Evolutionary conservation across 1,140 invertebrate species (phyloP).

Genomic region (Cydia splendana): DNA sequence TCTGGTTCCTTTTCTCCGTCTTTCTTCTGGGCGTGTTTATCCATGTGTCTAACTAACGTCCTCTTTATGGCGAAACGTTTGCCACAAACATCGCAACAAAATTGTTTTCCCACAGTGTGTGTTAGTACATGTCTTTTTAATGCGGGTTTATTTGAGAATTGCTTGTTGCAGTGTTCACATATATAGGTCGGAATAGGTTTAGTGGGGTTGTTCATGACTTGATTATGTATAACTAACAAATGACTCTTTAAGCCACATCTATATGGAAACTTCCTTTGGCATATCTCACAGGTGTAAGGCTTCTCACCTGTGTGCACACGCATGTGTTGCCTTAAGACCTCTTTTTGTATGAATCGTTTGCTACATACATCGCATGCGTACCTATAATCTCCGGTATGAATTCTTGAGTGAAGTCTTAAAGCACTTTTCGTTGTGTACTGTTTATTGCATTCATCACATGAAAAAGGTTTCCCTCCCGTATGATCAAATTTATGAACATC

Average conservation of each 20-base stretch:
- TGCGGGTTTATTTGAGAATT: not conserved
- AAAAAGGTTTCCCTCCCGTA: not conserved
- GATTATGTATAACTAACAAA: constrained; percentile 4
- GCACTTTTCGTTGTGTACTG: constrained; percentile 5
- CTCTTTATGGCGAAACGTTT: not conserved
- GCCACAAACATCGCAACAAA: constrained; percentile 11
- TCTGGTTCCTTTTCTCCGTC: not conserved
- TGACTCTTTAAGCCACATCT: constrained; percentile 14
- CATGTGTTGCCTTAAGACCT: not conserved
- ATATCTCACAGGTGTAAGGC: constrained; percentile 5
- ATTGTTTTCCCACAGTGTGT: constrained; percentile 2
- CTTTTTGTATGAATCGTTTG: not conserved
- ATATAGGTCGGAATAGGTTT: not conserved
- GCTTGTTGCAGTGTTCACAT: constrained; percentile 2
- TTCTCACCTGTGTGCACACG: constrained; percentile 3
- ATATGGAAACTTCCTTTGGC: constrained; percentile 8
- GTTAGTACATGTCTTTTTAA: constrained; percentile 8
- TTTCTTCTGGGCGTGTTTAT: not conserved
- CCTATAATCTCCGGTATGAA: constrained; percentile 8
- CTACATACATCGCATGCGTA: not conserved
- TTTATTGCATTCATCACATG: not conserved
- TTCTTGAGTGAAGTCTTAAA: constrained; percentile 7
- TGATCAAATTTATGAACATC: constrained; percentile 6
- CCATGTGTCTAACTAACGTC: constrained; percentile 2
- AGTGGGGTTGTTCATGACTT: constrained; percentile 1